phyloP scores from a whole-genome alignment of 2,797 vertebrate genomes.

The Muraenolepis orangiensis region DNA sequence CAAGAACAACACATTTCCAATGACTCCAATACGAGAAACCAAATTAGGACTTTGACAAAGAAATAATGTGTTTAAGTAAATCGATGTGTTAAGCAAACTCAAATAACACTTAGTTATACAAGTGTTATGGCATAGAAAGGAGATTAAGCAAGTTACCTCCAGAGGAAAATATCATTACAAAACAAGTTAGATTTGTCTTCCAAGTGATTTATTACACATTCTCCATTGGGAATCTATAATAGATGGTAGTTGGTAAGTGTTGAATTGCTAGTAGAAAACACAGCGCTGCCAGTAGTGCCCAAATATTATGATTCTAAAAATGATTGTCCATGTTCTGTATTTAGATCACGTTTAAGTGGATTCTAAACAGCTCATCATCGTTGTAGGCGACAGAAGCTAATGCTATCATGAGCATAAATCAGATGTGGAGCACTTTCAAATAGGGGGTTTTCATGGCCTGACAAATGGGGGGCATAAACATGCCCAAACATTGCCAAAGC shows the following conservation, averaged over 20 bases:
- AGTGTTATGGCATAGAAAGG: background rate
- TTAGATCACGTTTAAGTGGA: background rate
- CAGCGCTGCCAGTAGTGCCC: background rate
- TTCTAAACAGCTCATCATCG: conserved; percentile 1
- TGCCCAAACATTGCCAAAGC: background rate
- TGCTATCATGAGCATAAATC: conserved; percentile 6
- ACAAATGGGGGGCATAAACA: background rate
- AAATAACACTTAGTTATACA: background rate
- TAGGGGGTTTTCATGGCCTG: background rate
- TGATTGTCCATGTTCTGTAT: conserved; percentile 4
- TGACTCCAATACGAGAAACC: background rate
- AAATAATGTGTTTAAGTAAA: background rate
- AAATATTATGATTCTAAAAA: background rate
- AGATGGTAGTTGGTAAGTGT: conserved; percentile 12
- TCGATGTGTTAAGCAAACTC: background rate
- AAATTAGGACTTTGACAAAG: background rate
- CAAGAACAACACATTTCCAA: background rate
- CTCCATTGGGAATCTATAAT: conserved; percentile 11
- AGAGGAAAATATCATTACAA: conserved; percentile 6
- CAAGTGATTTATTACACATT: background rate
- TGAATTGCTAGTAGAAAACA: background rate
- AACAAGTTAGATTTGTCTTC: conserved; percentile 24
- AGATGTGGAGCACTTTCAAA: background rate
- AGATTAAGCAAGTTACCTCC: background rate
- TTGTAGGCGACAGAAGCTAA: background rate